A percentile compares a stretch with the other conserved stretches of the same genome.
These are phyloP conservation scores for Limenitis camilla DNA, from an alignment of 2,888 invertebrate genomes.

Conservation along the genomic window DNA sequence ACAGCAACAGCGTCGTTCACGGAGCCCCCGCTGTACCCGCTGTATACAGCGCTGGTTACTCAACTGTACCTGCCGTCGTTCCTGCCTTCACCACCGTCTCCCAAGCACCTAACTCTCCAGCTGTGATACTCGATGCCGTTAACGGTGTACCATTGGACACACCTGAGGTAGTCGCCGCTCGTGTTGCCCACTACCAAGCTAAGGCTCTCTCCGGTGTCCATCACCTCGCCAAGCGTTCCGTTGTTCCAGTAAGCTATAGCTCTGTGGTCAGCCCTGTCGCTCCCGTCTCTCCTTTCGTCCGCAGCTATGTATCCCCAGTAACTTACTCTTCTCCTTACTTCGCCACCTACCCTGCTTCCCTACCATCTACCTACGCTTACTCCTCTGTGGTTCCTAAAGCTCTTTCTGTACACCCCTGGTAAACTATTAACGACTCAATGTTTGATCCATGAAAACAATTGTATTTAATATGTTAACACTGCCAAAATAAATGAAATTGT, in stretches of 20 bases:
- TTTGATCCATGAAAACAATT: conserved; percentile 13
- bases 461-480: conserved; percentile 30
- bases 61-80: conserved; percentile 31
- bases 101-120: conserved; percentile 58
- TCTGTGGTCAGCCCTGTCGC: conserved; percentile 38
- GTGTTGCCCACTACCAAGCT: conserved; percentile 61
- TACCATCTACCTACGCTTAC: conserved; percentile 25
- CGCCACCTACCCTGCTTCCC: conserved; percentile 19
- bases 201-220: conserved; percentile 58
- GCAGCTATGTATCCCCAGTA: conserved; percentile 29
- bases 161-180: conserved; percentile 66
- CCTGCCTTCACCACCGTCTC: conserved; percentile 32
- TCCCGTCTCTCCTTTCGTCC: conserved; percentile 42
- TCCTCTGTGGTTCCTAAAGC: conserved; percentile 44
- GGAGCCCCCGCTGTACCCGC: conserved; percentile 36
- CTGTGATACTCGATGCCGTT: conserved; percentile 58
- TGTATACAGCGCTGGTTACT: conserved; percentile 34
- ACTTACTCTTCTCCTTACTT: conserved; percentile 36
- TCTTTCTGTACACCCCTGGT: conserved; percentile 54
- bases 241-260: conserved; percentile 33
- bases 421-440: conserved; percentile 22
- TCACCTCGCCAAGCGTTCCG: conserved; percentile 57
- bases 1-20: conserved; percentile 47
- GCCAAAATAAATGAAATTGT: conserved; percentile 36
- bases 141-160: conserved; percentile 67